A percentile compares a stretch with the other conserved stretches of the same genome.
These are phyloP conservation scores for Poeciliopsis turneri DNA, from an alignment of 2,797 vertebrate genomes.

Conservation along the genomic window DNA sequence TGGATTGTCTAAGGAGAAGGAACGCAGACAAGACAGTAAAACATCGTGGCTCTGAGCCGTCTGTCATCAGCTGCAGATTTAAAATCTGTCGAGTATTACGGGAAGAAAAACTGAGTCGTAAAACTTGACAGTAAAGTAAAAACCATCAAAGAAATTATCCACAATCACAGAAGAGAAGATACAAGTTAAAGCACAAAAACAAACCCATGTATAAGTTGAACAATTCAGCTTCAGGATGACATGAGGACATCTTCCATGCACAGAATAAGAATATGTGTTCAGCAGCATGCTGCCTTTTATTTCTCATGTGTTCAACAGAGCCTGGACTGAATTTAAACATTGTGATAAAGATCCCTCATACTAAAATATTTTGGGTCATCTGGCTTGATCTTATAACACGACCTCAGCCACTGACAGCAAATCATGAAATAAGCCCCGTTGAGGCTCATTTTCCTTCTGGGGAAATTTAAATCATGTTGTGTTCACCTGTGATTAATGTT, in stretches of 20 bases:
- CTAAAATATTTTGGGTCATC: neutral
- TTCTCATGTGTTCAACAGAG: neutral
- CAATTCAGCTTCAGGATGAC: neutral
- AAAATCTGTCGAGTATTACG: constrained; percentile 16
- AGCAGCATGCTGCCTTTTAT: neutral
- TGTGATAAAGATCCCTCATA: neutral
- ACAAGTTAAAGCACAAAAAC: neutral
- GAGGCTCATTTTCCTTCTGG: neutral
- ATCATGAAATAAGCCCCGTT: neutral
- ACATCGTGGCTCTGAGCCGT: neutral
- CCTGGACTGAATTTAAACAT: neutral
- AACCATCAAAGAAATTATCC: constrained; percentile 26
- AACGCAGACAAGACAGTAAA: neutral
- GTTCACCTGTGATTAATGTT: neutral
- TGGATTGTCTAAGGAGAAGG: neutral
- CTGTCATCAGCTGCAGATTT: constrained; percentile 38
- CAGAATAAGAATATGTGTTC: neutral
- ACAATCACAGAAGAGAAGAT: constrained; percentile 1
- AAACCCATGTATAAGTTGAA: neutral
- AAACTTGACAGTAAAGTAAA: constrained; percentile 10
- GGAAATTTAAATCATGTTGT: neutral
- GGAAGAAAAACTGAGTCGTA: constrained; percentile 3
- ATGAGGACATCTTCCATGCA: neutral
- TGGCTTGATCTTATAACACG: neutral
- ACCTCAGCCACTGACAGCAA: neutral